phyloP scores from a whole-genome alignment of 2,888 invertebrate genomes.

The Hecatera dysodea region DNA sequence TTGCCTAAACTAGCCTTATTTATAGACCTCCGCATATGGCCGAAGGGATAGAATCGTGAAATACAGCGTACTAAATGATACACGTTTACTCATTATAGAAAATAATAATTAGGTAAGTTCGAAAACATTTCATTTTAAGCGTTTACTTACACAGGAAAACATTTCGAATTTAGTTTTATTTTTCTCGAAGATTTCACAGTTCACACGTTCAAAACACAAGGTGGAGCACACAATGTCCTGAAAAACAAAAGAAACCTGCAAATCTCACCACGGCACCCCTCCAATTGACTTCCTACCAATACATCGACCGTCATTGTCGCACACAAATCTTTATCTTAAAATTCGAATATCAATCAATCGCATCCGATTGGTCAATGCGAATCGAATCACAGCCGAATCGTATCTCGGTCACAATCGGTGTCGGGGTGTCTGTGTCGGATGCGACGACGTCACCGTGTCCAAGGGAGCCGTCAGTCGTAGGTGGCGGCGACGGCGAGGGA shows the following conservation, averaged over 20 bases:
- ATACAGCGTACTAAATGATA: slow-evolving; percentile 81
- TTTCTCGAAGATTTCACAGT: background rate
- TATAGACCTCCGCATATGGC: slow-evolving; percentile 73
- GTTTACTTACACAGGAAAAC: slow-evolving; percentile 37
- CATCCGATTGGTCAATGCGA: slow-evolving; percentile 77
- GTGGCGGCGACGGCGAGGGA: slow-evolving; percentile 63
- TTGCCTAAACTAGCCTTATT: slow-evolving; percentile 83
- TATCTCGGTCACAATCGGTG: slow-evolving; percentile 86
- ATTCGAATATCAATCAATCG: slow-evolving; percentile 78
- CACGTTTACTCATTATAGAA: slow-evolving; percentile 77
- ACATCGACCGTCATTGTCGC: slow-evolving; percentile 56
- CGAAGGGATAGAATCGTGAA: slow-evolving; percentile 72
- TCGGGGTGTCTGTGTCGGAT: slow-evolving; percentile 72
- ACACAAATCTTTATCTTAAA: slow-evolving; percentile 66
- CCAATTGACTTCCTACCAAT: slow-evolving; percentile 60
- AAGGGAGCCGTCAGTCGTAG: slow-evolving; percentile 64
- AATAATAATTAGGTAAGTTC: slow-evolving; percentile 59
- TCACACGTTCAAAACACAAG: slow-evolving; percentile 20
- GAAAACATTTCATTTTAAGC: slow-evolving; percentile 60
- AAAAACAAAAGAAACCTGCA: slow-evolving; percentile 42
- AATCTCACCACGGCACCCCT: slow-evolving; percentile 44
- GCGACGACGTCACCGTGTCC: slow-evolving; percentile 66
- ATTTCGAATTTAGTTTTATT: slow-evolving; percentile 8
- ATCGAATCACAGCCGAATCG: slow-evolving; percentile 77
- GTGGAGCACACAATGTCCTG: slow-evolving; percentile 33